phyloP scores from a whole-genome alignment of 2,888 invertebrate species.

The Lamproptera curius region DNA sequence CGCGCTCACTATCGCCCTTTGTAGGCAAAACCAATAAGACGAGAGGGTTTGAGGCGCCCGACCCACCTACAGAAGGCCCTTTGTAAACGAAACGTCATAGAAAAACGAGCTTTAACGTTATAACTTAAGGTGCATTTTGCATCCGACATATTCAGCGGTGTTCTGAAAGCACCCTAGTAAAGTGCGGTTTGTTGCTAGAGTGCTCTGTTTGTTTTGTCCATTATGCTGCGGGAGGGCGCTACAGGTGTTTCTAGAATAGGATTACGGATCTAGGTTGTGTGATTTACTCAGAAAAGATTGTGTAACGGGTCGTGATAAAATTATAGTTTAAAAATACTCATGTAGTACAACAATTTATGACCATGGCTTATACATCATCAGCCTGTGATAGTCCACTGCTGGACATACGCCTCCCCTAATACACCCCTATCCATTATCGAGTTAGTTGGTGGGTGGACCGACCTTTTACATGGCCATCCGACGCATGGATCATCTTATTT shows the following conservation, averaged over 20 bases:
- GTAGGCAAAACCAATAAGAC: constrained; percentile 71
- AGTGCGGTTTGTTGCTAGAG: constrained; percentile 42
- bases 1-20: constrained; percentile 58
- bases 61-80: constrained; percentile 54
- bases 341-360: too few species aligned
- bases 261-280: too few species aligned
- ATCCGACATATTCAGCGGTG: constrained; percentile 38
- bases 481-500: too few species aligned
- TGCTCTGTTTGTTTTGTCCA: constrained; percentile 18
- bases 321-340: too few species aligned
- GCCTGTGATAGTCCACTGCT: too few species aligned
- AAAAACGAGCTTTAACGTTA: constrained; percentile 33
- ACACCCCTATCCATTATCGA: too few species aligned
- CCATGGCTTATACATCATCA: too few species aligned
- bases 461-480: too few species aligned
- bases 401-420: too few species aligned
- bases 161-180: constrained; percentile 46
- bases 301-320: too few species aligned
- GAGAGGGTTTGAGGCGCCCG: constrained; percentile 56
- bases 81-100: constrained; percentile 32
- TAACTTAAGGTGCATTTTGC: constrained; percentile 25
- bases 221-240: constrained; percentile 35
- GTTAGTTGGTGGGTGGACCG: too few species aligned
- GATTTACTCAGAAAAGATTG: too few species aligned
- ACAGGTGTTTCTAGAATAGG: constrained; percentile 28